Evolutionary conservation across 2,113 vertebrate genomes (phyloP).

Genomic region (Tetrao urogallus): DNA sequence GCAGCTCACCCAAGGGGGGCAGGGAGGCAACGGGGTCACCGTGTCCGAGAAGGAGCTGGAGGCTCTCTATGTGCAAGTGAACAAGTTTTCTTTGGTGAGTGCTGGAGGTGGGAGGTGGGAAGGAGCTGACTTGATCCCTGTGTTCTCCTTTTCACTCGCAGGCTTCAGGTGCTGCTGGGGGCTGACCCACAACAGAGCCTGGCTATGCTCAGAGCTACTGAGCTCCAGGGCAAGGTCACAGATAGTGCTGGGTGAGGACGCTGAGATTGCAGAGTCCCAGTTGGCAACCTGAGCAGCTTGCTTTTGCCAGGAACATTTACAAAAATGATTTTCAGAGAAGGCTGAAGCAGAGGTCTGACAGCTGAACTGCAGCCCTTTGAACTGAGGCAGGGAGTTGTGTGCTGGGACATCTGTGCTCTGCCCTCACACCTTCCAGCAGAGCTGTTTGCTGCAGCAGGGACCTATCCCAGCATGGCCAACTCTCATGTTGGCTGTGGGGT

Average conservation of each 20-base stretch:
- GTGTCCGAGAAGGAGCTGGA: slow-evolving; percentile 87
- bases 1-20: slow-evolving; percentile 80
- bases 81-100: slow-evolving; percentile 96
- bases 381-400: neutral
- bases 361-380: neutral
- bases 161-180: neutral
- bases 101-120: neutral
- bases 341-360: too few species aligned
- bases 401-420: neutral
- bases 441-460: too few species aligned
- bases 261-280: neutral
- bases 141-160: neutral
- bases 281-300: neutral
- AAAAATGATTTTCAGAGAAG: neutral
- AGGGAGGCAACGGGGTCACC: slow-evolving; percentile 72
- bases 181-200: neutral
- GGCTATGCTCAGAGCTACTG: rapidly evolving
- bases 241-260: neutral
- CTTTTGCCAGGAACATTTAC: neutral
- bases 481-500: neutral
- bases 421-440: neutral
- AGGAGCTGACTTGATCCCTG: rapidly evolving
- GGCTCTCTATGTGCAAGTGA: slow-evolving; percentile 93
- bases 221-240: neutral
- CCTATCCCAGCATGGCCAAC: neutral